These are phyloP conservation scores for Aphrophora alni DNA, from an alignment of 2,888 invertebrate genomes.

Conservation along the genomic window DNA sequence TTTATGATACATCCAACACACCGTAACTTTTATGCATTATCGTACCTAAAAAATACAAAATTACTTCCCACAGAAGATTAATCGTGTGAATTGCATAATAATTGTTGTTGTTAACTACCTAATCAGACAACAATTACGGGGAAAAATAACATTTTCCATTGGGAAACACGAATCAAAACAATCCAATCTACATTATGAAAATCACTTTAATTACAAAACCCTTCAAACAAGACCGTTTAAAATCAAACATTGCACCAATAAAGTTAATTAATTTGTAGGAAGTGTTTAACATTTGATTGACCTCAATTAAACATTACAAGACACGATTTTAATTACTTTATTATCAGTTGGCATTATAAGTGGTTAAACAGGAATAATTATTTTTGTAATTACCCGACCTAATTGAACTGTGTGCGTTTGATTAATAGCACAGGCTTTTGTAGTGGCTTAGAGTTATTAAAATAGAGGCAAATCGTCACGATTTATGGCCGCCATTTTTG, in stretches of 20 bases:
- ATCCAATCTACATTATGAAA: not conserved
- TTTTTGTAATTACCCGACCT: not conserved
- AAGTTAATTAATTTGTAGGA: not conserved
- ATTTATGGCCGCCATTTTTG: not conserved
- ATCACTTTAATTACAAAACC: not conserved
- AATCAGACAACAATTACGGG: too few species aligned
- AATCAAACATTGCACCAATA: not conserved
- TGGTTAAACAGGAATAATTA: constrained; percentile 6
- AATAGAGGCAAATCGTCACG: not conserved
- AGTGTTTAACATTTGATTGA: not conserved
- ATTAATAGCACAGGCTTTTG: not conserved
- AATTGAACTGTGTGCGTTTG: constrained; percentile 3
- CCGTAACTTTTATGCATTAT: too few species aligned
- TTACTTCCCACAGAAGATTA: too few species aligned
- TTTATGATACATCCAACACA: too few species aligned
- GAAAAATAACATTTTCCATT: too few species aligned
- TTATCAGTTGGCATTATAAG: not conserved
- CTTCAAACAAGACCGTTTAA: too few species aligned
- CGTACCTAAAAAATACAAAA: too few species aligned
- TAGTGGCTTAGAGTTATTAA: not conserved
- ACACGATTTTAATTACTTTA: not conserved
- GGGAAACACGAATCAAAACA: not conserved
- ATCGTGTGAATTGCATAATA: too few species aligned
- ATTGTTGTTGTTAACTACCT: too few species aligned
- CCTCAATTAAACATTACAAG: not conserved